Conservation (phyloP, 1,140 invertebrate genomes). For the Spodoptera frugiperda region DNA sequence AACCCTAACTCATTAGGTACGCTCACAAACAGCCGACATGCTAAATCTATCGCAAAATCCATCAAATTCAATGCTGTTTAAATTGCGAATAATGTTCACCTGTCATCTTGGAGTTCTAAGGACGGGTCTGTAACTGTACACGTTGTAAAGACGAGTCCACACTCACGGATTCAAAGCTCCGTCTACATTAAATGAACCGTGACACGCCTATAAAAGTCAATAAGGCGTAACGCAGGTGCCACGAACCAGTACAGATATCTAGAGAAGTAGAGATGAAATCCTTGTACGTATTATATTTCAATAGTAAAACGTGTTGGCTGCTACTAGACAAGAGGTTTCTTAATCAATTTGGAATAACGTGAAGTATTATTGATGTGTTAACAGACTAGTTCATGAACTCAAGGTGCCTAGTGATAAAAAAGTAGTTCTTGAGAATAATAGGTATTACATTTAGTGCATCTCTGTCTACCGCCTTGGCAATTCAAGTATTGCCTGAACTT, state of each 20-base stretch:
- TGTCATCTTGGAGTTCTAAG: neutral
- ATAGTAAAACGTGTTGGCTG: too few species aligned
- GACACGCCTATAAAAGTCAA: conserved; percentile 61
- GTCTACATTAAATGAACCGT: conserved; percentile 59
- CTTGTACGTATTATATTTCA: neutral
- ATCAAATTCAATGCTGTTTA: neutral
- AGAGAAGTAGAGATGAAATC: conserved; percentile 12
- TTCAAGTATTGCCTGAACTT: neutral
- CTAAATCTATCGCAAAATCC: neutral
- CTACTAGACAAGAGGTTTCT: too few species aligned
- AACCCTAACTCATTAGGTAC: too few species aligned
- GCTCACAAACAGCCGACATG: too few species aligned
- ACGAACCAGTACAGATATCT: conserved; percentile 32
- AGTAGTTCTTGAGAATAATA: too few species aligned
- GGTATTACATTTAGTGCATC: neutral
- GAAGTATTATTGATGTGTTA: too few species aligned
- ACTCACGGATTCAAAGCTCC: conserved; percentile 29
- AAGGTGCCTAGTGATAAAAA: too few species aligned
- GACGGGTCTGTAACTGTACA: conserved; percentile 16
- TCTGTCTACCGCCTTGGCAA: neutral
- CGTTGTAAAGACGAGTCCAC: conserved; percentile 11
- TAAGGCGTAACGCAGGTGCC: conserved; percentile 67
- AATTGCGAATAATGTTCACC: conserved; percentile 13
- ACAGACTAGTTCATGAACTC: too few species aligned
- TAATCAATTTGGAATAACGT: too few species aligned